A percentile compares a stretch with the other conserved stretches of the same genome.
These are phyloP conservation scores for Euwallacea fornicatus DNA, from an alignment of 1,140 invertebrate species.

Conservation along the genomic window DNA sequence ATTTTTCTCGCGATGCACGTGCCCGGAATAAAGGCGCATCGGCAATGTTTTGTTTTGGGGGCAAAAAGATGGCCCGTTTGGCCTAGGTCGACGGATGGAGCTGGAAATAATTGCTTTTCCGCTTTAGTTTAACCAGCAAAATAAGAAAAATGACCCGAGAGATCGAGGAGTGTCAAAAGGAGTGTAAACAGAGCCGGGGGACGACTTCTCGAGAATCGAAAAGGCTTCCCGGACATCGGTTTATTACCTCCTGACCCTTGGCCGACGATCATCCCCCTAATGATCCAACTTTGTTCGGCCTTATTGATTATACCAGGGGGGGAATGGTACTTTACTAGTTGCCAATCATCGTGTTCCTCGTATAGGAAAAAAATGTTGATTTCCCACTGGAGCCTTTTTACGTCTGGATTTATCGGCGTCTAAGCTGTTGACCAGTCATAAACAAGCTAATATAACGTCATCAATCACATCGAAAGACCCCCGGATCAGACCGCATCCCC, in stretches of 20 bases:
- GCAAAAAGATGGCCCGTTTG: conserved; percentile 30
- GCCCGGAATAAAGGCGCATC: conserved; percentile 28
- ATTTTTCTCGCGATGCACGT: conserved; percentile 40
- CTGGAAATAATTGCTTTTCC: conserved; percentile 28
- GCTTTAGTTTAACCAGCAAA: background rate
- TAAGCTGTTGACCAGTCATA: conserved; percentile 40
- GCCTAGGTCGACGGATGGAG: conserved; percentile 30
- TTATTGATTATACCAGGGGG: conserved; percentile 38
- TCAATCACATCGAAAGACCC: conserved; percentile 38
- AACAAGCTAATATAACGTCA: conserved; percentile 38
- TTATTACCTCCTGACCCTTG: conserved; percentile 44
- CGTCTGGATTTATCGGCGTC: conserved; percentile 33
- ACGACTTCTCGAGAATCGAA: conserved; percentile 42
- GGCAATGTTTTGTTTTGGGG: conserved; percentile 31
- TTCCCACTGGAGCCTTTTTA: conserved; percentile 36
- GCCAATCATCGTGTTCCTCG: background rate
- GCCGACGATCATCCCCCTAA: conserved; percentile 39
- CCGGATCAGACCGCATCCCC: conserved; percentile 12
- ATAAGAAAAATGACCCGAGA: conserved; percentile 9
- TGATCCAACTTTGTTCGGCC: conserved; percentile 35
- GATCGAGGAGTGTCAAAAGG: conserved; percentile 43
- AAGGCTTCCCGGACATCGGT: conserved; percentile 45
- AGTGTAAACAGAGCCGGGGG: conserved; percentile 44
- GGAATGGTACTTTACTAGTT: background rate
- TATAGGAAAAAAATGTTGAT: conserved; percentile 24